phyloP scores from a whole-genome alignment of 2,888 invertebrate genomes.

The Thereva unica region DNA sequence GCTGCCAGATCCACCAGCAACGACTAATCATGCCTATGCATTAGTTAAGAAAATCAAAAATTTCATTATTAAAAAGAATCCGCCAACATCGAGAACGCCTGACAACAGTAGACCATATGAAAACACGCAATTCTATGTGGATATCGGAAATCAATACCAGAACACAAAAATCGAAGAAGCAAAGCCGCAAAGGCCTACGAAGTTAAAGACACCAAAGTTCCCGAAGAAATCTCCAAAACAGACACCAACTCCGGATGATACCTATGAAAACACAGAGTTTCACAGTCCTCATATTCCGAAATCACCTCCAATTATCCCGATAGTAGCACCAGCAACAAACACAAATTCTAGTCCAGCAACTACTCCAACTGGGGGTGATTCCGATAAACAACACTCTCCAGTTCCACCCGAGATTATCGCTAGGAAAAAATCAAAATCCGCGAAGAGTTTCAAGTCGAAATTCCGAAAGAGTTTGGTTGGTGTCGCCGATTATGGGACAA shows the following conservation, averaged over 20 bases:
- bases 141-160: conserved; percentile 33
- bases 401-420: conserved; percentile 45
- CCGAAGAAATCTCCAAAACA: conserved; percentile 35
- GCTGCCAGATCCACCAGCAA: conserved; percentile 66
- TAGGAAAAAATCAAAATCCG: conserved; percentile 58
- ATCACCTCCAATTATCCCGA: not conserved
- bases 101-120: conserved; percentile 52
- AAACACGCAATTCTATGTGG: conserved; percentile 51
- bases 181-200: conserved; percentile 15
- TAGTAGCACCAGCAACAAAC: conserved; percentile 23
- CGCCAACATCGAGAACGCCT: conserved; percentile 47
- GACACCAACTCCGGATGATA: conserved; percentile 42
- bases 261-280: conserved; percentile 51
- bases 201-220: conserved; percentile 39
- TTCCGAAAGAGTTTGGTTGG: conserved; percentile 63
- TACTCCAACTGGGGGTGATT: not conserved
- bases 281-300: conserved; percentile 45
- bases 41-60: conserved; percentile 71
- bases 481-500: conserved; percentile 59
- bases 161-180: conserved; percentile 20
- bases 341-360: conserved; percentile 14
- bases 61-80: conserved; percentile 61
- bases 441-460: conserved; percentile 65
- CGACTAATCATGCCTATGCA: conserved; percentile 65
- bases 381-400: conserved; percentile 2